phyloP scores from a whole-genome alignment of 2,888 invertebrate species.

The Drosophila basisetae region DNA sequence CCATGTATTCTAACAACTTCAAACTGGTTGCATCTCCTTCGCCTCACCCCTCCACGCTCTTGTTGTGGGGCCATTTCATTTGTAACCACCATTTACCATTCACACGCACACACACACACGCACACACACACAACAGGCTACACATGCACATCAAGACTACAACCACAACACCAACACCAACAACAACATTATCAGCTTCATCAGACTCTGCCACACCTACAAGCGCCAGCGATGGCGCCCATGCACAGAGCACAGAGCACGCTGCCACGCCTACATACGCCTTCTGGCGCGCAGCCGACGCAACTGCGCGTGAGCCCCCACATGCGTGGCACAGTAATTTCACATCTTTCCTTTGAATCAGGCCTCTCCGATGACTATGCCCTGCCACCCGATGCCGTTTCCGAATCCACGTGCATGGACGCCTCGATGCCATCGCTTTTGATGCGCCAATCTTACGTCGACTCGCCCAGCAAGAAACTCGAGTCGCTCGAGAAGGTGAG shows the following conservation, averaged over 20 bases:
- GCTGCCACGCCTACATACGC: slow-evolving; percentile 69
- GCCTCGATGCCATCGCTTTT: slow-evolving; percentile 90
- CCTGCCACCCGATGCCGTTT: slow-evolving; percentile 96
- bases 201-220: slow-evolving; percentile 64
- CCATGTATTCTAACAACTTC: slow-evolving; percentile 45
- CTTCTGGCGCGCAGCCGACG: slow-evolving; percentile 70
- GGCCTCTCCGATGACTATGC: slow-evolving; percentile 98
- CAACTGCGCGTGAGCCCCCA: slow-evolving; percentile 80
- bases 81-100: slow-evolving; percentile 23
- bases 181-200: slow-evolving; percentile 50
- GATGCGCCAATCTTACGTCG: slow-evolving; percentile 87
- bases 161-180: slow-evolving; percentile 25
- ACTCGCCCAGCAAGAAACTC: slow-evolving; percentile 88
- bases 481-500: slow-evolving; percentile 93
- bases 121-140: slow-evolving; percentile 39
- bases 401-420: slow-evolving; percentile 92
- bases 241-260: slow-evolving; percentile 61
- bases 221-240: slow-evolving; percentile 45
- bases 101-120: slow-evolving; percentile 23
- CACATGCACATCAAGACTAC: slow-evolving; percentile 41
- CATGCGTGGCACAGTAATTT: slow-evolving; percentile 86
- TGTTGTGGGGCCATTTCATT: slow-evolving; percentile 20
- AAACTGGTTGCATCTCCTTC: slow-evolving; percentile 50
- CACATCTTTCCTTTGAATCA: slow-evolving; percentile 96
- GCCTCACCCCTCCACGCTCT: slow-evolving; percentile 6